Evolutionary conservation across 2,888 invertebrate species (phyloP), one percentile per base, ranked within the genome.

Genomic region (Augochlorella aurata): DNA sequence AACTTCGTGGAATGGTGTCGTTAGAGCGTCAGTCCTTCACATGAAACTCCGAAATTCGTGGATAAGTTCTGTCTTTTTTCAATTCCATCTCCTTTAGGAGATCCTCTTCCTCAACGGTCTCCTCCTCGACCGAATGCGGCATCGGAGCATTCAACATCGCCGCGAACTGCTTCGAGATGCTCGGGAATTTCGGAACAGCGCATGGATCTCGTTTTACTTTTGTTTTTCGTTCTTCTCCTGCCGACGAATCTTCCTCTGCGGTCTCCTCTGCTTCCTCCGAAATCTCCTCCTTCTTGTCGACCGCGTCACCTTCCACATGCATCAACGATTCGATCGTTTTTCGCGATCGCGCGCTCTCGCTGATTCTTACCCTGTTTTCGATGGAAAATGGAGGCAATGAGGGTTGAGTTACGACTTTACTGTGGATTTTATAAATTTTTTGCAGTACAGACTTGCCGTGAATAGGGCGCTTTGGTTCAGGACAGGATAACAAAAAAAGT

Each of bases 1-100:
- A 65, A 65, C 29, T 54, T 68, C 3, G 44, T 12, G 24, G 38
- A 29, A 63, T 63, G 49, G 24, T n/a, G 69, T 45, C 52, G 47
- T 47, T 65, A 63, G 8, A 72, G 45, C 61, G 63, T 84, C 73
- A 81, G 21, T 85, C 68, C 21, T 29, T n/a, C 24, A 72, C 61
- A 12, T 82, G 81, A 38, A 85, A 88, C 38, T 85, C 86, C 49
- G 86, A 88, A 74, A 88, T 83, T 63, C 86, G 76, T 38, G 85
- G 85, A 77, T 87, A 87, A 82, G 79, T 44, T 66, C 79, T 73
- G 10, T 12, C 38, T 10, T 14, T 70, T n/a, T 67, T 38, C 4
- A 58, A 29, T 38, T 72, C 38, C 49, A 61, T 14, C 61, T 80
- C 21, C 21, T 81, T 67, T 24, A 67, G 58, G 18, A 49, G 54